Base-by-base conservation (phyloP, 2,113 vertebrate genomes). In the Festucalex cinctus region DNA sequence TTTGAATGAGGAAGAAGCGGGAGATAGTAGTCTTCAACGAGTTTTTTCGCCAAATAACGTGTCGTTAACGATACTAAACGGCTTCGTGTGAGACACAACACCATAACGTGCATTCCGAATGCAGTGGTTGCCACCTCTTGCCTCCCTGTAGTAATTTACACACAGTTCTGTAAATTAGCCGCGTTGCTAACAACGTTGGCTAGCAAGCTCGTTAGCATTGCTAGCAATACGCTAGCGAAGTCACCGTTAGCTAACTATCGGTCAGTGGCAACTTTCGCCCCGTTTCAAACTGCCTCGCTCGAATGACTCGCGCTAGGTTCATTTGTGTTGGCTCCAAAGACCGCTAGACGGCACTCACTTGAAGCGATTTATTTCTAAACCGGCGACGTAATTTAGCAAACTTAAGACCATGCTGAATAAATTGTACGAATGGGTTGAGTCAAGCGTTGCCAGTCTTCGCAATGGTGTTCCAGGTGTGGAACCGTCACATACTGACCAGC, bases 1-100 rank as follows among this genome's bases (percentile, higher is more conserved):
- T 93, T 93, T 92, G 90, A 93, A 93, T 92, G 82, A 93, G 92
- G 92, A 93, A 93, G 91, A 92, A 92, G 92, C 92, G 92, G 92
- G 92, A 93, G 92, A 91, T 90, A 74, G 80, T 90, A 73, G 80
- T 84, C 76, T 85, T 81, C 77, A 86, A 78, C 69, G 82, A 88
- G 76, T 91, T 91, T 90, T 81, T 83, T 81, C 74, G 37, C 37
- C 51, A 65, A 85, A 79, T 81, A 75, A 73, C 79, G 82, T 71
- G 46, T 75, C 49, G 51, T 74, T 76, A 17, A 22, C 37, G 49
- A n/a, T 28, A 56, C 66, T 66, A 43, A 73, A 70, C 36, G 24
- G 73, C 10, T 67, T 71, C 9, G 68, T 54, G 14, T 36, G 68
- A n/a, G 37, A 71, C 57, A 76, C 60, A 79, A 79, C 65, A 85